Conservation (phyloP, 2,797 vertebrate species). For the Sebastes dallii region DNA sequence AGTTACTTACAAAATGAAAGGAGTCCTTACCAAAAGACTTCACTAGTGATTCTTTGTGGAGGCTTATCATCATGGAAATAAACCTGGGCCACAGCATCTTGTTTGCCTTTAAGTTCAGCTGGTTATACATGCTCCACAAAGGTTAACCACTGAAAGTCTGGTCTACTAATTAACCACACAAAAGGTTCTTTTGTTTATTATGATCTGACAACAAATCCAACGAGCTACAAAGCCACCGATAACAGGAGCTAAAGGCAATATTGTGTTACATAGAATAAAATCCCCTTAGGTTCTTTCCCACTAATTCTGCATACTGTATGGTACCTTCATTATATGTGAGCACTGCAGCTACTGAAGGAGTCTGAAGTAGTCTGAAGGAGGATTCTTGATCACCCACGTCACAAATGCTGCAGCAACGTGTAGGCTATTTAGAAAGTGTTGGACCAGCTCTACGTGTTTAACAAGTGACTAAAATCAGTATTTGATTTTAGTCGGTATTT, state of each 20-base stretch:
- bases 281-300: neutral
- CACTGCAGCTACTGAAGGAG: neutral
- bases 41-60: neutral
- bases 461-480: neutral
- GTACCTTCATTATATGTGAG: neutral
- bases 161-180: neutral
- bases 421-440: neutral
- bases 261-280: neutral
- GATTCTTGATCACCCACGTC: neutral
- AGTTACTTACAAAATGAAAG: neutral
- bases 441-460: neutral
- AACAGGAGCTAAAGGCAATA: neutral
- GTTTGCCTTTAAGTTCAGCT: neutral
- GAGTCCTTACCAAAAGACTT: neutral
- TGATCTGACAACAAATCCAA: neutral
- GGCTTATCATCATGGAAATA: neutral
- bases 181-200: neutral
- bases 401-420: neutral
- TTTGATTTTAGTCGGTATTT: too few species aligned
- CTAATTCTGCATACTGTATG: neutral
- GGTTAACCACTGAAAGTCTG: neutral
- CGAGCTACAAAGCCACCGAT: neutral
- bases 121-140: neutral
- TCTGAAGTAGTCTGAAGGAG: neutral
- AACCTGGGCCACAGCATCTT: neutral